phyloP scores from a whole-genome alignment of 1,140 invertebrate genomes.

The Leptopilina clavipes region DNA sequence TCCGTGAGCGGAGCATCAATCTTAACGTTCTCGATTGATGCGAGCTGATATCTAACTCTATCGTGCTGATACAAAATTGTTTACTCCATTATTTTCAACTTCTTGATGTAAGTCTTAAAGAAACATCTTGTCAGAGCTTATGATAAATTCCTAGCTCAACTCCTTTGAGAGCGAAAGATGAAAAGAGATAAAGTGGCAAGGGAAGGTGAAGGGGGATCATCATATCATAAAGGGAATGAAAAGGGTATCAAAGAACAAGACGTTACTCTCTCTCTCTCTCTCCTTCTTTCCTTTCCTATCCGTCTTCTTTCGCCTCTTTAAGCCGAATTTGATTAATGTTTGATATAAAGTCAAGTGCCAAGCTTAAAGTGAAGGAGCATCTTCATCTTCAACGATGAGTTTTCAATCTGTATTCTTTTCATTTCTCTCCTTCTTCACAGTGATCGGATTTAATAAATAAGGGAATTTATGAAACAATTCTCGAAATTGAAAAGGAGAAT shows the following conservation, averaged over 20 bases:
- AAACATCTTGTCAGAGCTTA: constrained; percentile 34
- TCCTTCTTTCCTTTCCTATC: constrained; percentile 8
- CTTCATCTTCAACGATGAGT: constrained; percentile 30
- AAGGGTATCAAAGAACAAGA: constrained; percentile 41
- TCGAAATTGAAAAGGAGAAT: constrained; percentile 21
- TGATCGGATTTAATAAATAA: constrained; percentile 33
- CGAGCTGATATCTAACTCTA: constrained; percentile 24
- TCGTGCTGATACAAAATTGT: constrained; percentile 28
- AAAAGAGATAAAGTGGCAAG: constrained; percentile 16
- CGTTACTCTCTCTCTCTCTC: constrained; percentile 34
- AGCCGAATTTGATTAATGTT: constrained; percentile 34
- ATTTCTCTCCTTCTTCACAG: constrained; percentile 11
- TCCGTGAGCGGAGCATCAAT: constrained; percentile 18
- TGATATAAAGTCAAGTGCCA: constrained; percentile 28
- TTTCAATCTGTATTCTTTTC: constrained; percentile 25
- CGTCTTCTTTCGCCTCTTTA: constrained; percentile 19
- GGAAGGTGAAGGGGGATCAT: background rate
- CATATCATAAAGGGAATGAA: constrained; percentile 38
- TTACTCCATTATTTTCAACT: constrained; percentile 33
- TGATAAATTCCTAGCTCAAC: constrained; percentile 17
- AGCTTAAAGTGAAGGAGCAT: constrained; percentile 30
- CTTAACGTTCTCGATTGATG: constrained; percentile 14
- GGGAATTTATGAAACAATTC: constrained; percentile 26
- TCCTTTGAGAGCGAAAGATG: constrained; percentile 13
- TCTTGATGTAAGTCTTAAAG: constrained; percentile 30